Evolutionary conservation across 53 echinoderm and acorn worm species (phyloP).

Genomic region (Stichopus horrens): DNA sequence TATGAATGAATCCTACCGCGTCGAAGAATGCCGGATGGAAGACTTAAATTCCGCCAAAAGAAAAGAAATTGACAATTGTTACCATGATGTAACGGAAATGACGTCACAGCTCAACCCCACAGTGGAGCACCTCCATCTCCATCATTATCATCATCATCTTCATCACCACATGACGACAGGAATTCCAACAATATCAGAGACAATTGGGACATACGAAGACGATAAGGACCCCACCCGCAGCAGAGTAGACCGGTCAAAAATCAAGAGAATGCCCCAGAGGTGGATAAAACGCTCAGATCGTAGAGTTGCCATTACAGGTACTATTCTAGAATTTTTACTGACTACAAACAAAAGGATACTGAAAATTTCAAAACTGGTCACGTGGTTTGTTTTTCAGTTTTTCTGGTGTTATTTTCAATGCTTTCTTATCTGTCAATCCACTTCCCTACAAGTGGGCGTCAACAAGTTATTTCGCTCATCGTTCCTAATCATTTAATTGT

Average conservation of each 20-base stretch:
- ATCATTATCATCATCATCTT: too few species aligned
- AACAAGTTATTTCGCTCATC: too few species aligned
- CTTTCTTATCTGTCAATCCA: too few species aligned
- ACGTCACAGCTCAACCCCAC: background rate
- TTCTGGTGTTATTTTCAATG: too few species aligned
- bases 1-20: background rate
- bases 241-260: background rate
- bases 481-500: too few species aligned
- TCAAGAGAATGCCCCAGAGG: background rate
- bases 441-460: too few species aligned
- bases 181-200: background rate
- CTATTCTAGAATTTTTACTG: too few species aligned
- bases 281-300: background rate
- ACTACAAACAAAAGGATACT: too few species aligned
- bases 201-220: background rate
- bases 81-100: background rate
- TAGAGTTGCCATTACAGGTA: conserved; percentile 13
- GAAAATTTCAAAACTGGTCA: too few species aligned
- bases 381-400: too few species aligned
- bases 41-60: background rate
- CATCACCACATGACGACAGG: background rate
- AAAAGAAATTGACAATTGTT: background rate
- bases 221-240: background rate
- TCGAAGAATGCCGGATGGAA: background rate
- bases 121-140: too few species aligned